Conservation (phyloP, 2,797 vertebrate genomes). For the Hydrocynus forskahlii region DNA sequence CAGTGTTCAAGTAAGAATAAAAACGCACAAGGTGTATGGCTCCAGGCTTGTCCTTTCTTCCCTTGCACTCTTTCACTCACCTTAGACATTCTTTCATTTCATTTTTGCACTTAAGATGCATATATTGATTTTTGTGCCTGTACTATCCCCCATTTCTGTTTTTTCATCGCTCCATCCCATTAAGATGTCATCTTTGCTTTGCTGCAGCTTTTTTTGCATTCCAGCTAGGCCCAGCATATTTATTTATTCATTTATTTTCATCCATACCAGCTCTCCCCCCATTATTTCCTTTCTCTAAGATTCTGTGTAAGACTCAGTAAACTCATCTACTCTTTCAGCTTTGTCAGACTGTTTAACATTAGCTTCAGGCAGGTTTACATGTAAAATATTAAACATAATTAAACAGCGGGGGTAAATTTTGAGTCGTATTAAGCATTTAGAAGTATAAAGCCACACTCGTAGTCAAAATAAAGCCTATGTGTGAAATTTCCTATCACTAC, state of each 20-base stretch:
- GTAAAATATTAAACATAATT: slow-evolving; percentile 1
- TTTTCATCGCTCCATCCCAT: slow-evolving; percentile 1
- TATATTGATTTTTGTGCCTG: slow-evolving; percentile 13
- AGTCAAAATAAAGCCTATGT: neutral
- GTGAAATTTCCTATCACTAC: slow-evolving; percentile 12
- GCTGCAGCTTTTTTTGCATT: neutral
- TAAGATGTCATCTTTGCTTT: slow-evolving; percentile 10
- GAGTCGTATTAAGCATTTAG: neutral
- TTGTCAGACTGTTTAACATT: neutral
- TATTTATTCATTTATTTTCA: neutral
- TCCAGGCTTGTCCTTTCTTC: slow-evolving; percentile 3
- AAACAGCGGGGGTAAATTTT: neutral
- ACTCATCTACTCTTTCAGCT: neutral
- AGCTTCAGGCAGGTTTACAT: neutral
- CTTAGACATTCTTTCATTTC: neutral
- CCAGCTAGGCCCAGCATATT: neutral
- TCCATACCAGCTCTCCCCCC: neutral
- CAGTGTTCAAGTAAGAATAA: slow-evolving; percentile 7
- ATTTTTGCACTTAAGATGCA: neutral
- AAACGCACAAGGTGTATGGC: neutral
- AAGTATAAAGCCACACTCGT: neutral
- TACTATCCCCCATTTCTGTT: neutral
- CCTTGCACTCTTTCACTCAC: neutral
- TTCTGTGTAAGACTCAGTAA: neutral
- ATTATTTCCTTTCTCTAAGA: neutral